Conservation (phyloP, 2,888 invertebrate genomes). For the Incurvaria masculella region DNA sequence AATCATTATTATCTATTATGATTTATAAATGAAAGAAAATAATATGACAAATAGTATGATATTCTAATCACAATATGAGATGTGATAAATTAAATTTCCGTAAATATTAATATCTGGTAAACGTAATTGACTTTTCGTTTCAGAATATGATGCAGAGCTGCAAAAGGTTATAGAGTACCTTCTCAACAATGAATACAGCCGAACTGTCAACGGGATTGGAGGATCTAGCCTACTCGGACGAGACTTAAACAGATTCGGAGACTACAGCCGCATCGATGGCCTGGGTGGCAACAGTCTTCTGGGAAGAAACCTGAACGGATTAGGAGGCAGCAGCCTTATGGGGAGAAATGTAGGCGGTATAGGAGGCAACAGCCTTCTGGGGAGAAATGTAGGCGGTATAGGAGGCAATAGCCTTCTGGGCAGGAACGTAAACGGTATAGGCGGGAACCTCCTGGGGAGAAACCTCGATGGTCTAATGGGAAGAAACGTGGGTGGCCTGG, state of each 20-base stretch:
- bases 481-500: conserved; percentile 18
- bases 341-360: conserved; percentile 13
- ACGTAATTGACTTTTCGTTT: background rate
- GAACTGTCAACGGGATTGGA: conserved; percentile 21
- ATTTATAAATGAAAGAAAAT: too few relatives aligned
- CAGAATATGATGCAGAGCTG: background rate
- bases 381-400: conserved; percentile 16
- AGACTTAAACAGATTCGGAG: conserved; percentile 25
- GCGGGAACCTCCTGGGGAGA: conserved; percentile 11
- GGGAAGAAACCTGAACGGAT: conserved; percentile 25
- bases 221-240: conserved; percentile 23
- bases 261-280: conserved; percentile 18
- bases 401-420: conserved; percentile 18
- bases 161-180: conserved; percentile 14
- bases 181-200: conserved; percentile 16
- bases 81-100: too few relatives aligned
- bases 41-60: too few relatives aligned
- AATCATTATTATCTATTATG: background rate
- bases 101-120: too few relatives aligned
- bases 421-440: background rate
- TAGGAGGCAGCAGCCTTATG: conserved; percentile 13
- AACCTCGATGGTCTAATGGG: conserved; percentile 22
- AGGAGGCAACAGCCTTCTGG: conserved; percentile 12
- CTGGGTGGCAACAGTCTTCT: conserved; percentile 23
- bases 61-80: too few relatives aligned